Base-by-base conservation (phyloP, 1,140 invertebrate species). In the Micrasema minimum region DNA sequence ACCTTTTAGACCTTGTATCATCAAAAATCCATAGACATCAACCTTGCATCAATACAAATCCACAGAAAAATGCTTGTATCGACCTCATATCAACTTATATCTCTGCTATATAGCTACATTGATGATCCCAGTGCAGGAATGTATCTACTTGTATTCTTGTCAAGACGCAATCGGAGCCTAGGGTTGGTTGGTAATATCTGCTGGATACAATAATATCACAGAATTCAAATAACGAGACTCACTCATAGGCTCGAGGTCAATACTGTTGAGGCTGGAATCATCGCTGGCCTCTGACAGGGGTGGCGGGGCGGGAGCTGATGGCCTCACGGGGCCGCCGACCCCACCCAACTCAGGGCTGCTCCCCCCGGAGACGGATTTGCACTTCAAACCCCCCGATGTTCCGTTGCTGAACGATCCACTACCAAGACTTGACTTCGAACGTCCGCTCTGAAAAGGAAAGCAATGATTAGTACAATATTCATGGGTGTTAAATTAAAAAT, bases 211-310 rank as follows among this genome's bases (percentile, higher is more conserved):
- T 31, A 31, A 31, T 31, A 4, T 31, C 26, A 31, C 2, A 31
- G 26, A 31, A 14, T 14, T 46, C 41, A 46, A 26, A 46, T 64
- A 64, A 66, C 35, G 38, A 72, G 61, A 78, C 80, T 79, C 38
- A 85, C 84, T 82, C 61, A 85, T 78, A 0, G 87, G 87, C 75
- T 88, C 87, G 22, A 88, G 77, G 69, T 88, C 87, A 6, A 88
- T 86, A 61, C 86, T 87, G 72, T 88, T 87, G 20, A 88, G 76
- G 62, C 87, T 88, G 55, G 87, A 88, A 75, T 88, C 86, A 74
- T 88, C 87, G 76, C 86, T 85, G 72, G 84, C 82, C 74, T 84
- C 83, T 7, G 72, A 73, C 9, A 74, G 85, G 74, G 87, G 87
- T 6, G 82, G 85, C 77, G 75, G 87, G 81, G 57, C 85, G 83